phyloP scores from a whole-genome alignment of 1,140 invertebrate species.

The Branchinecta lindahli region DNA sequence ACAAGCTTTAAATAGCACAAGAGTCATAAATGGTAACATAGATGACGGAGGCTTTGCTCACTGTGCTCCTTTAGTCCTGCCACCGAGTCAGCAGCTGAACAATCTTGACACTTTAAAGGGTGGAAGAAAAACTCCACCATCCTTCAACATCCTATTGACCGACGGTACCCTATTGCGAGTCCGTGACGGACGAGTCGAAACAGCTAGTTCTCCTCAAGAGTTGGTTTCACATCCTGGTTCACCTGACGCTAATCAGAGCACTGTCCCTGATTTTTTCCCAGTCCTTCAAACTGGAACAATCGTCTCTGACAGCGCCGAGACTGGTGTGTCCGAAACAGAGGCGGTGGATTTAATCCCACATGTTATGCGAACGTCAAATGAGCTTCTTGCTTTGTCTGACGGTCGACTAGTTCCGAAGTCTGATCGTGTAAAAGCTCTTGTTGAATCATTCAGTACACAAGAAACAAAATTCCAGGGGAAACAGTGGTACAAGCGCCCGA shows the following conservation, averaged over 20 bases:
- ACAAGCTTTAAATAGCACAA: neutral
- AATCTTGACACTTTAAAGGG: neutral
- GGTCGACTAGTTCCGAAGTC: neutral
- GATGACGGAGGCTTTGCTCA: neutral
- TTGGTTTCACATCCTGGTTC: too few relatives aligned
- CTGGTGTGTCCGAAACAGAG: too few relatives aligned
- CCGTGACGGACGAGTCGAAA: too few relatives aligned
- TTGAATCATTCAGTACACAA: neutral
- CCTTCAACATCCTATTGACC: neutral
- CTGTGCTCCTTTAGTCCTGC: neutral
- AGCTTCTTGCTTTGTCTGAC: neutral
- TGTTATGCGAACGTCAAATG: neutral
- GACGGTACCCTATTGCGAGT: too few relatives aligned
- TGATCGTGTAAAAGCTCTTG: neutral
- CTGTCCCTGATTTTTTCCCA: too few relatives aligned
- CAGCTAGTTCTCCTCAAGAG: too few relatives aligned
- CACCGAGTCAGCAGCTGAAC: neutral
- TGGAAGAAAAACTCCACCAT: neutral
- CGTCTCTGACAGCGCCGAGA: too few relatives aligned
- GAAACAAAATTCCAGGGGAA: neutral
- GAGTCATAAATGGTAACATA: neutral
- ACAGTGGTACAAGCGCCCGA: slow-evolving; percentile 11
- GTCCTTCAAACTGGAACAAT: too few relatives aligned
- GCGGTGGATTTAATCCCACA: neutral
- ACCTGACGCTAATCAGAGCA: too few relatives aligned